Evolutionary conservation across 2,888 invertebrate species (phyloP), one percentile per base, ranked within the genome.

Genomic region (Andrena camellia): DNA sequence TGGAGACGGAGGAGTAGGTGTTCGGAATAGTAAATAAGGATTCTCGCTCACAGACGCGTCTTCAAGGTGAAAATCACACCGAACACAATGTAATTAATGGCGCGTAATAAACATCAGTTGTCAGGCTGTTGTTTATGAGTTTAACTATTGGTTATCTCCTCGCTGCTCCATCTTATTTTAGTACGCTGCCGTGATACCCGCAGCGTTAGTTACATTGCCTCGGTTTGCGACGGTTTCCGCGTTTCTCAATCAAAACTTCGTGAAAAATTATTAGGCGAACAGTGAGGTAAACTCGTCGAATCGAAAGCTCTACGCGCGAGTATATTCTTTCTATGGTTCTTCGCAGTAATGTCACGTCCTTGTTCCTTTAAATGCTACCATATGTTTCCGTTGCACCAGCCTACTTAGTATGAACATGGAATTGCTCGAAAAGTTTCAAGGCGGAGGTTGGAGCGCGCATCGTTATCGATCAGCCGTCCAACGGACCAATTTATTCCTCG

Each of bases 21-120:
- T 64, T 66, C 35, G 23, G 57, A 69, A 33, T 57, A 54, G 42
- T 26, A 70, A 59, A 66, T 57, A 70, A 31, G 29, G 50, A 69
- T 35, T 63, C 10, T 23, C 29, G 50, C 5, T 57, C 20, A 79
- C 35, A 33, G 26, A 57, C 23, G 42, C 62, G 42, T 70, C 78
- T 70, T 17, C 42, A 71, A 79, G 57, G 35, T 50, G 50, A 67
- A 20, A 23, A 7, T 10, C 13, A n/a, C 33, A 5, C 35, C 35
- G 62, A 63, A 23, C 33, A 20, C 52, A n/a, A 66, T 71, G 35
- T 54, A 71, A 70, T 50, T 35, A 68, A 60, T 17, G 13, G 42
- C 23, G 35, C 33, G 77, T 31, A 74, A 74, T 83, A 73, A 76
- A 82, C 79, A 63, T 57, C 31, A 33, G 35, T 74, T 60, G 50